Percentiles rank a stretch among this genome's conserved stretches.
Evolutionary conservation across 2,888 invertebrate genomes (phyloP).

Genomic region (Nipponacmea schrenckii): DNA sequence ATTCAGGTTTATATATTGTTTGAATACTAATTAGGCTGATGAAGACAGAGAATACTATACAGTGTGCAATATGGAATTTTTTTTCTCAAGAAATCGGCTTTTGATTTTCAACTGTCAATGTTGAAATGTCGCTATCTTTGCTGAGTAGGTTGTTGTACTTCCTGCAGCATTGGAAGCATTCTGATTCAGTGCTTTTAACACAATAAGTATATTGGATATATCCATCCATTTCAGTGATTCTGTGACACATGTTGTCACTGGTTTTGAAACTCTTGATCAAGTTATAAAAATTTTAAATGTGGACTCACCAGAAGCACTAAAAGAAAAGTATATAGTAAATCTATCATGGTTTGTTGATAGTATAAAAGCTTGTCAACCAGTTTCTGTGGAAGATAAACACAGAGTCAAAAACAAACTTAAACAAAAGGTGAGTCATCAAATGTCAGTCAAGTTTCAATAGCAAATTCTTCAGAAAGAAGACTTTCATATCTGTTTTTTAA

Average conservation of each 20-base stretch:
- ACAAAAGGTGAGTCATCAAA: neutral
- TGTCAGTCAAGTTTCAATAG: too few relatives aligned
- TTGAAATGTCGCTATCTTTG: too few relatives aligned
- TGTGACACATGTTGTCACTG: constrained; percentile 38
- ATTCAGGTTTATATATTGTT: too few relatives aligned
- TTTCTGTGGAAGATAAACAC: constrained; percentile 37
- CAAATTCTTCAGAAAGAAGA: too few relatives aligned
- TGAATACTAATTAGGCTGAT: too few relatives aligned
- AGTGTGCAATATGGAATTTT: too few relatives aligned
- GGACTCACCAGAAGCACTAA: constrained; percentile 16
- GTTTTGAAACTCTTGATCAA: constrained; percentile 34
- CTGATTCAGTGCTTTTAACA: neutral
- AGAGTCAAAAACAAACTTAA: constrained; percentile 12
- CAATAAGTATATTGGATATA: neutral
- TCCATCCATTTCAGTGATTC: constrained; percentile 20
- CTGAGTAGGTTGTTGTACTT: too few relatives aligned
- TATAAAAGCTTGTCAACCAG: constrained; percentile 42
- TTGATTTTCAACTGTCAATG: too few relatives aligned
- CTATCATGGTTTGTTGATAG: constrained; percentile 50
- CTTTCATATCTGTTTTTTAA: too few relatives aligned
- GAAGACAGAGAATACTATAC: too few relatives aligned
- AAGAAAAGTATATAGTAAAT: constrained; percentile 33
- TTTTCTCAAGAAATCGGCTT: too few relatives aligned
- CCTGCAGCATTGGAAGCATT: too few relatives aligned
- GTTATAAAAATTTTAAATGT: constrained; percentile 30